Percentiles rank a stretch among this genome's conserved stretches.
Conservation (phyloP, 2,113 vertebrate species). For the Malurus elegans region DNA sequence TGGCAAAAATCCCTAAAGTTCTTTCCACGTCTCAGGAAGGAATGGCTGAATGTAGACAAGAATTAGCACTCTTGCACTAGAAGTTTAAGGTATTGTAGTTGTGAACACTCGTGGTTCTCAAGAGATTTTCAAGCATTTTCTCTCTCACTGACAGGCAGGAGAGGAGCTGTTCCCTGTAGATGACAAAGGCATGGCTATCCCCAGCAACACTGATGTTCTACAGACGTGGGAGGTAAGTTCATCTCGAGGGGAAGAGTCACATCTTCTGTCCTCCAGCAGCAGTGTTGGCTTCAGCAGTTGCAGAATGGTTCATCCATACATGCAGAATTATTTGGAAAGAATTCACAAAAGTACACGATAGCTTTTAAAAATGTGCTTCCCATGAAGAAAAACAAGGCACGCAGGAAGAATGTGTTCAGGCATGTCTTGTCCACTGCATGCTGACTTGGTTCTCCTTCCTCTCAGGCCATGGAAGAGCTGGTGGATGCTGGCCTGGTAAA, state of each 20-base stretch:
- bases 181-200: slow-evolving; percentile 73
- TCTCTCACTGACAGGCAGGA: slow-evolving; percentile 72
- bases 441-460: neutral
- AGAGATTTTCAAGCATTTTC: neutral
- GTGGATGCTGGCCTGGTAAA: slow-evolving; percentile 87
- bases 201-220: slow-evolving; percentile 73
- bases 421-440: neutral
- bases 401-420: neutral
- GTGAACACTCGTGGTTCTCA: neutral
- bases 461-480: slow-evolving; percentile 91
- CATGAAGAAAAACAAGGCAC: neutral
- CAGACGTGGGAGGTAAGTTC: slow-evolving; percentile 87
- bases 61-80: neutral
- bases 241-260: neutral
- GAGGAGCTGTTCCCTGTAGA: slow-evolving; percentile 77
- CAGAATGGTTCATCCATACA: neutral
- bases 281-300: neutral
- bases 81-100: neutral
- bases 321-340: neutral
- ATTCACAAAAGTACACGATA: neutral
- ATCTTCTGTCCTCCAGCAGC: neutral
- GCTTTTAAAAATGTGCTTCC: neutral
- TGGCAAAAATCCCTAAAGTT: neutral
- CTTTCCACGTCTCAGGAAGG: neutral
- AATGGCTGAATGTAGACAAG: neutral